phyloP scores from a whole-genome alignment of 2,797 vertebrate species.

The Australoheros facetus region DNA sequence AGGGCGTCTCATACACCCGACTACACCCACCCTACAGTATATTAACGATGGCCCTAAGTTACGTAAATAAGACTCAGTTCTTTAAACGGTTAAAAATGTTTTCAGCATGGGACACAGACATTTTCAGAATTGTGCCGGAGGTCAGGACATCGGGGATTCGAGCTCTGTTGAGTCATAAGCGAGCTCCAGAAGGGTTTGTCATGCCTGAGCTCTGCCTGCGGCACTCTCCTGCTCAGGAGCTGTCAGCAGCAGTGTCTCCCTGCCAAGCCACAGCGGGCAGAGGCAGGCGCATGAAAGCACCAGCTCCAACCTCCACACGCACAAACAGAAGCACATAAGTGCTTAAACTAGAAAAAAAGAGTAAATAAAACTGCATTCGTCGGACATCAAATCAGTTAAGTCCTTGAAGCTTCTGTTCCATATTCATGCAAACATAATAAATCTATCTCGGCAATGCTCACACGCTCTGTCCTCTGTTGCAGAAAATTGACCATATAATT shows the following conservation, averaged over 20 bases:
- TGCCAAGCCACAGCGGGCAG: constrained; percentile 60
- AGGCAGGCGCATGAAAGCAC: constrained; percentile 33
- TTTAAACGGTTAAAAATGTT: constrained; percentile 4
- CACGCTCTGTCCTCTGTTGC: constrained; percentile 29
- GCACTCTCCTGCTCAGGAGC: constrained; percentile 44
- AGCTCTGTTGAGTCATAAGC: constrained; percentile 42
- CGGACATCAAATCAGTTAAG: constrained; percentile 7
- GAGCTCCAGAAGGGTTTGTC: constrained; percentile 59
- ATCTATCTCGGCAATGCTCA: constrained; percentile 16
- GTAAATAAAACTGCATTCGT: constrained; percentile 1
- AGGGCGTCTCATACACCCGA: neutral
- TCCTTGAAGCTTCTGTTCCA: constrained; percentile 8
- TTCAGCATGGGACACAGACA: neutral
- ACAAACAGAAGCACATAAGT: constrained; percentile 27
- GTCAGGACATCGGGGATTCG: constrained; percentile 33
- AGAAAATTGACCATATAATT: constrained; percentile 61
- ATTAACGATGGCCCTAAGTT: neutral
- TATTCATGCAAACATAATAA: constrained; percentile 43
- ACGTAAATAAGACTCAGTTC: neutral
- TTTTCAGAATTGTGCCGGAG: constrained; percentile 10
- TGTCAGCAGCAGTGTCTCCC: constrained; percentile 40
- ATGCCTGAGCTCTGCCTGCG: constrained; percentile 53
- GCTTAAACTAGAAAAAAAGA: neutral
- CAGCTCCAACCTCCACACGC: constrained; percentile 23
- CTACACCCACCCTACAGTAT: neutral